These are phyloP conservation scores for Drosophila robusta DNA, from an alignment of 2,888 invertebrate species.

Conservation along the genomic window DNA sequence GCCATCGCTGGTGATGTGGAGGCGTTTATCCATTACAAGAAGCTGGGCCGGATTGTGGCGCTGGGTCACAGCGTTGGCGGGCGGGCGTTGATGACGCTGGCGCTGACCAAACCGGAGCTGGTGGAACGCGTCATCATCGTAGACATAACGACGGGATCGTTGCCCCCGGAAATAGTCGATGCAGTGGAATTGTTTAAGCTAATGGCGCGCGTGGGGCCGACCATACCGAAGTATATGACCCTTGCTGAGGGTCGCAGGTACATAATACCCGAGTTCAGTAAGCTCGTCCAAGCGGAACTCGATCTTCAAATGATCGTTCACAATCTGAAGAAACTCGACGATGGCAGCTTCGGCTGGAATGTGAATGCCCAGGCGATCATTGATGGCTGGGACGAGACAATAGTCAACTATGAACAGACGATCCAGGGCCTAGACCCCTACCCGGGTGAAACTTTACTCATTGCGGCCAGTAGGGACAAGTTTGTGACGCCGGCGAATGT, in stretches of 20 bases:
- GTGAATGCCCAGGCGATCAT: constrained; percentile 43
- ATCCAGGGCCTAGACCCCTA: constrained; percentile 33
- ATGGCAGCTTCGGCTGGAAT: constrained; percentile 28
- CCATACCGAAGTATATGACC: constrained; percentile 18
- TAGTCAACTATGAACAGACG: constrained; percentile 29
- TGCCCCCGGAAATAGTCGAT: constrained; percentile 8
- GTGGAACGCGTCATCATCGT: constrained; percentile 48
- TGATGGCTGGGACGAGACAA: constrained; percentile 21
- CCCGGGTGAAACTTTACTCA: constrained; percentile 37
- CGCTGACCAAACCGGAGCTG: constrained; percentile 36
- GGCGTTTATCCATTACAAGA: constrained; percentile 16
- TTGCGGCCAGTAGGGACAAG: constrained; percentile 16
- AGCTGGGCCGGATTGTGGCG: constrained; percentile 34
- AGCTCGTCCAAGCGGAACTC: neutral
- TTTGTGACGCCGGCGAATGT: constrained; percentile 27
- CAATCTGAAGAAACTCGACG: constrained; percentile 25
- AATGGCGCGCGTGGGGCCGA: constrained; percentile 19
- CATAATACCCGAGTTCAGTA: constrained; percentile 6
- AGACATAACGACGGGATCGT: constrained; percentile 39
- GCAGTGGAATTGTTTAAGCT: constrained; percentile 23
- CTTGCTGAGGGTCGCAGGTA: constrained; percentile 25
- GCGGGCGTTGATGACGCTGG: constrained; percentile 47
- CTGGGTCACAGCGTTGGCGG: constrained; percentile 52
- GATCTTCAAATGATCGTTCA: constrained; percentile 12
- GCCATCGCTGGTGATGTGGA: constrained; percentile 42